Evolutionary conservation across 2,797 vertebrate genomes (phyloP).

Genomic region (Amphiprion clarkii): DNA sequence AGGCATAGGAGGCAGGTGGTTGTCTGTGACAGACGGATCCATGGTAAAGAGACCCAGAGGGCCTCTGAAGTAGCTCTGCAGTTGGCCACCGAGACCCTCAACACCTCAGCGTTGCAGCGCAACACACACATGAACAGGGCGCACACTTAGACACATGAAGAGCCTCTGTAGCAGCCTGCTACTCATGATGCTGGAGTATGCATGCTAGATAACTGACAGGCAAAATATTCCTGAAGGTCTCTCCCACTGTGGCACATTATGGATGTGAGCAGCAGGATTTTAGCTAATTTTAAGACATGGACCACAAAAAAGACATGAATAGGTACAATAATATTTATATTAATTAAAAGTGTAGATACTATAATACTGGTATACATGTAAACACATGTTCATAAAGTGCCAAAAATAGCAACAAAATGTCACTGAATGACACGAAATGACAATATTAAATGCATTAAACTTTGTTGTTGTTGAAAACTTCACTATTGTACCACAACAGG

Average conservation of each 20-base stretch:
- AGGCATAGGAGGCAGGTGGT: slow-evolving; percentile 79
- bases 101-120: slow-evolving; percentile 52
- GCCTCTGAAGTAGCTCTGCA: slow-evolving; percentile 73
- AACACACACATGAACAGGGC: slow-evolving; percentile 15
- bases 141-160: slow-evolving; percentile 21
- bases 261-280: not conserved
- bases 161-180: slow-evolving; percentile 31
- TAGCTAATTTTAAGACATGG: not conserved
- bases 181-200: slow-evolving; percentile 14
- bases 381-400: too few relatives aligned
- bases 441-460: not conserved
- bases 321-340: not conserved
- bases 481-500: not conserved
- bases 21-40: slow-evolving; percentile 79
- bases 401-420: too few relatives aligned
- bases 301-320: not conserved
- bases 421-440: not conserved
- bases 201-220: slow-evolving; percentile 26
- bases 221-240: slow-evolving; percentile 31
- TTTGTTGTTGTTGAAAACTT: not conserved
- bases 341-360: not conserved
- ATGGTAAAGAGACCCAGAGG: slow-evolving; percentile 80
- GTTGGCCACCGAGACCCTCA: slow-evolving; percentile 64
- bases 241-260: slow-evolving; percentile 10
- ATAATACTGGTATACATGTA: too few relatives aligned